Percentiles rank a stretch among this genome's conserved stretches.
Evolutionary conservation across 2,888 invertebrate genomes (phyloP).

Genomic region (Spilosoma lubricipeda): DNA sequence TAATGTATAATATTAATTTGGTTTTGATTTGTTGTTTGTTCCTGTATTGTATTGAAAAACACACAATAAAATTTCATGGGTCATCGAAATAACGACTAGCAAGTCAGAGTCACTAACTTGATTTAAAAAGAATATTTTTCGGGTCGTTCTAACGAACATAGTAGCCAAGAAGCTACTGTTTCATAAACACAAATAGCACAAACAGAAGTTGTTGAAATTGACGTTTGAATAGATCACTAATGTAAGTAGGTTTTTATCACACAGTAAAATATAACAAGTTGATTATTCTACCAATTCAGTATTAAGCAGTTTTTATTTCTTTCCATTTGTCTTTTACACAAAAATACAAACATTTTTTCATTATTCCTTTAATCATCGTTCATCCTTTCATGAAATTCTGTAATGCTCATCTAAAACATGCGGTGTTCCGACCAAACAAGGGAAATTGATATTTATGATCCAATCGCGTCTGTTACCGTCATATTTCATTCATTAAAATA

Average conservation of each 20-base stretch:
- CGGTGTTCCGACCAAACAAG: constrained; percentile 17
- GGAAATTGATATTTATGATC: constrained; percentile 39
- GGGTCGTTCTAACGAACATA: too few species aligned
- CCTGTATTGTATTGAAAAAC: too few species aligned
- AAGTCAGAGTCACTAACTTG: too few species aligned
- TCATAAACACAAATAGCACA: not conserved
- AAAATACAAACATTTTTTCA: not conserved
- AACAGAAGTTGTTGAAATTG: not conserved
- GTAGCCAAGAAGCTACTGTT: not conserved
- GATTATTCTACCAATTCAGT: not conserved
- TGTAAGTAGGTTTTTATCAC: not conserved
- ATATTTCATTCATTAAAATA: constrained; percentile 22
- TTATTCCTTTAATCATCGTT: not conserved
- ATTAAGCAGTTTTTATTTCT: not conserved
- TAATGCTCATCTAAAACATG: not conserved
- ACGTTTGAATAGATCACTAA: not conserved
- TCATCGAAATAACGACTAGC: too few species aligned
- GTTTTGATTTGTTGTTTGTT: too few species aligned
- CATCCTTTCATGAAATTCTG: constrained; percentile 5
- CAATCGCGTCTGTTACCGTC: constrained; percentile 24
- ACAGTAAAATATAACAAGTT: not conserved
- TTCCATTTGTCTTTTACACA: not conserved
- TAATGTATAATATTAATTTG: too few species aligned
- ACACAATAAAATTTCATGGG: too few species aligned
- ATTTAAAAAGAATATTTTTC: too few species aligned